Percentiles rank a stretch among this genome's conserved stretches.
These are phyloP conservation scores for Rhinella marina DNA, from an alignment of 2,797 vertebrate genomes.

Conservation along the genomic window DNA sequence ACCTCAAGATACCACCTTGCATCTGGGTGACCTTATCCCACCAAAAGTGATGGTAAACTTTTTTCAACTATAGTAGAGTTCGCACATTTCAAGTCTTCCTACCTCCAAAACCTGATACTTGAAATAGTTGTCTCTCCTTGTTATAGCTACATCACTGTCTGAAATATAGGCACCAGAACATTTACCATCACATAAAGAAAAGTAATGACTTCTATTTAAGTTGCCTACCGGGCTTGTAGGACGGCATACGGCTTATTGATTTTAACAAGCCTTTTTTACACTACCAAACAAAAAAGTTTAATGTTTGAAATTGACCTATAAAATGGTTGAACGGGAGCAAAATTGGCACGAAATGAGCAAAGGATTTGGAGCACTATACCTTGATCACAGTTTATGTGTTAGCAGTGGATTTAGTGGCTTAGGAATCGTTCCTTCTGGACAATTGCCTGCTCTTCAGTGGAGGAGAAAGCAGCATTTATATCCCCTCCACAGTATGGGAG, in stretches of 20 bases:
- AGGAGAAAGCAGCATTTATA: too few relatives aligned
- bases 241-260: conserved; percentile 3
- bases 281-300: not conserved
- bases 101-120: not conserved
- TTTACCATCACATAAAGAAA: not conserved
- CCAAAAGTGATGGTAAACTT: not conserved
- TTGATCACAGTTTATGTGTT: conserved; percentile 27
- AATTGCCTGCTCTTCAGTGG: too few relatives aligned
- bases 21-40: not conserved
- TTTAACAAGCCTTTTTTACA: conserved; percentile 3
- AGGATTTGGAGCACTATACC: not conserved
- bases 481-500: too few relatives aligned
- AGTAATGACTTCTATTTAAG: not conserved
- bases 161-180: not conserved
- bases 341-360: conserved; percentile 3
- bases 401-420: conserved; percentile 9
- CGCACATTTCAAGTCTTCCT: not conserved
- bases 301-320: not conserved
- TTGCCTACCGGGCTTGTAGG: not conserved
- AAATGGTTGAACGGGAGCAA: conserved; percentile 8
- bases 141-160: not conserved
- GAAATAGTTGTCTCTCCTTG: not conserved
- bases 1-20: not conserved
- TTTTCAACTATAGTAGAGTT: not conserved
- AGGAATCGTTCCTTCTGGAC: too few relatives aligned